Base-by-base conservation (phyloP, 2,797 vertebrate species). In the Antrozous pallidus region DNA sequence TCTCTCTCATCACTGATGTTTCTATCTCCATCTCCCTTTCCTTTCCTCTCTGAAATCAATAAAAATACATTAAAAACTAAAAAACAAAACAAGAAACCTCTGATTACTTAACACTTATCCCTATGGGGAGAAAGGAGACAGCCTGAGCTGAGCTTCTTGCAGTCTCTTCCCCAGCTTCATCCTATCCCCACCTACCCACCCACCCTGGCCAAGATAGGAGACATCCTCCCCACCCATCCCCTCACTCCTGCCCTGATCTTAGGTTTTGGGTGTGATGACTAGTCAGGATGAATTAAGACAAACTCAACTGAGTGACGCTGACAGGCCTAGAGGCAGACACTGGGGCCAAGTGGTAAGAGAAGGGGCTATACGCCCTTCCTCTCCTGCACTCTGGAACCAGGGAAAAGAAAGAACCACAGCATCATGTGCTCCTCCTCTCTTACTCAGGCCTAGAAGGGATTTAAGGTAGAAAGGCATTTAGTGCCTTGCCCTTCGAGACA, bases 241-340 rank as follows among this genome's bases (percentile, higher is more conserved):
- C 4, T 4, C 16, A 40, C 13, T 80, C 58, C 26, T 49, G 69
- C 38, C 33, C 67, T 78, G 26, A 81, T 56, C 12, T 61, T 22
- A 73, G 45, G 26, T 88, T 63, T 70, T 1, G 40, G 42, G 12
- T 42, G 11, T 18, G 31, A 65, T n/a, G 49, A 31, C 17, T 12
- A 69, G 31, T 73, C 24, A 24, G 3, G 33, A 40, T 31, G 56
- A 31, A 31, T 8, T 28, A n/a, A 7, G 33, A 20, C 5, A 56
- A 18, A 49, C 9, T 54, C 42, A 38, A 12, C 18, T 12, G 26
- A 71, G 42, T 0, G 8, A 4, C 0, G 0, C 14, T 33, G 56
- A 63, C 10, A n/a, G 28, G 51, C 87, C 54, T 36, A 45, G 58
- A 56, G 14, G 20, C 42, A 82, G 84, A 71, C 17, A 9, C 9